Percentiles rank a stretch among this genome's conserved stretches.
Evolutionary conservation across 1,140 invertebrate genomes (phyloP).

Genomic region (Papilio dardanus): DNA sequence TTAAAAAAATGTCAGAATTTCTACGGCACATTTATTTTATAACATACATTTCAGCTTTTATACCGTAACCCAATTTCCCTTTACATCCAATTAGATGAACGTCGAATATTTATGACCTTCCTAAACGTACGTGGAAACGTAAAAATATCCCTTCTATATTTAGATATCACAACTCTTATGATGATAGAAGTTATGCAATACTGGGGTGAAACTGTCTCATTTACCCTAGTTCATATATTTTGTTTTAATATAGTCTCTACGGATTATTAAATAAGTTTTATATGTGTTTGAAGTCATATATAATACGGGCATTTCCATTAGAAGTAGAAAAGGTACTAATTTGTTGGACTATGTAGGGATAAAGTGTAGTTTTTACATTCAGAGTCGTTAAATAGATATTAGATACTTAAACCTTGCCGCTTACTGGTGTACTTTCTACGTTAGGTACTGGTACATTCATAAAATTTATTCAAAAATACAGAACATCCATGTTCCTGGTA

Average conservation of each 20-base stretch:
- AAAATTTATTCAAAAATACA: no score
- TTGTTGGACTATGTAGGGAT: neutral
- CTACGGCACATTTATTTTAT: neutral
- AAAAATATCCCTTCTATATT: neutral
- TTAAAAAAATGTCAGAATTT: neutral
- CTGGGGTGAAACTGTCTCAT: neutral
- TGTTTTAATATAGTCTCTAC: neutral
- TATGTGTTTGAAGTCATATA: neutral
- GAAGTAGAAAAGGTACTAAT: neutral
- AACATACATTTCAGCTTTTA: neutral
- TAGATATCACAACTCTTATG: neutral
- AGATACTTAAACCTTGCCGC: no score
- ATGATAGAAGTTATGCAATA: neutral
- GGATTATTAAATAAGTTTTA: neutral
- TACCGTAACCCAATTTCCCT: conserved; percentile 3
- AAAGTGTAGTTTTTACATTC: neutral
- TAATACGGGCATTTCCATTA: neutral
- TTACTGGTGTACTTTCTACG: no score
- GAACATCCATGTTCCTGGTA: no score
- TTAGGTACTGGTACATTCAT: no score
- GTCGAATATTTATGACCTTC: conserved; percentile 10
- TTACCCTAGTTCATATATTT: neutral
- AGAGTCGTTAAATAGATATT: no score
- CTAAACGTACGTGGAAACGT: neutral
- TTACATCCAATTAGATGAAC: conserved; percentile 13